phyloP scores from a whole-genome alignment of 2,888 invertebrate species.

The Acanthosepion esculentum region DNA sequence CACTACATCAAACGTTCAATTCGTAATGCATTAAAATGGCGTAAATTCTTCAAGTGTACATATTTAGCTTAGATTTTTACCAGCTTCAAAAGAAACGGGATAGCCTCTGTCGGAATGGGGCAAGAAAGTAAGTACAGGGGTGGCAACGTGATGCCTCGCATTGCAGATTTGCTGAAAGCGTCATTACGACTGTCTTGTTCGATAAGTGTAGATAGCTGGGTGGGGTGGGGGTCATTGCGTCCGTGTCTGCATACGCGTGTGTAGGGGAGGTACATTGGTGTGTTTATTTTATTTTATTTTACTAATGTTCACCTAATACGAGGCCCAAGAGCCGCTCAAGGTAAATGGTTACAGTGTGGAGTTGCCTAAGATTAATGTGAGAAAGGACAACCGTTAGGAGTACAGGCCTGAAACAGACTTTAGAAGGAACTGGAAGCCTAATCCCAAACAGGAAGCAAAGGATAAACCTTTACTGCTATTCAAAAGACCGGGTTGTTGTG shows the following conservation, averaged over 20 bases:
- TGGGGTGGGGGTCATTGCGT: not conserved
- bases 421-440: no score
- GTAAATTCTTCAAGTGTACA: conserved; percentile 40
- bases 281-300: not conserved
- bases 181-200: not conserved
- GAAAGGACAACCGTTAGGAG: no score
- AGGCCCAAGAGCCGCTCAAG: no score
- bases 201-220: no score
- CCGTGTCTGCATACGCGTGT: not conserved
- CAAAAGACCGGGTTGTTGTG: no score
- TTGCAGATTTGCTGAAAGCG: no score
- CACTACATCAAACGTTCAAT: not conserved
- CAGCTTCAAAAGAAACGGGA: conserved; percentile 43
- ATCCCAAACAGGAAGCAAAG: no score
- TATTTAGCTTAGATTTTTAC: conserved; percentile 13
- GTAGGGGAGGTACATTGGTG: not conserved
- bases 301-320: no score
- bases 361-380: no score
- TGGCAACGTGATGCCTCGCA: not conserved
- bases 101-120: not conserved
- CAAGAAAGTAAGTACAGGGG: not conserved
- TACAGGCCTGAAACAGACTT: no score
- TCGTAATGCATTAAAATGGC: conserved; percentile 8
- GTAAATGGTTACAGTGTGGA: no score
- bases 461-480: no score